Evolutionary conservation across 2,888 invertebrate genomes (phyloP).

Genomic region (Pyralis farinalis): DNA sequence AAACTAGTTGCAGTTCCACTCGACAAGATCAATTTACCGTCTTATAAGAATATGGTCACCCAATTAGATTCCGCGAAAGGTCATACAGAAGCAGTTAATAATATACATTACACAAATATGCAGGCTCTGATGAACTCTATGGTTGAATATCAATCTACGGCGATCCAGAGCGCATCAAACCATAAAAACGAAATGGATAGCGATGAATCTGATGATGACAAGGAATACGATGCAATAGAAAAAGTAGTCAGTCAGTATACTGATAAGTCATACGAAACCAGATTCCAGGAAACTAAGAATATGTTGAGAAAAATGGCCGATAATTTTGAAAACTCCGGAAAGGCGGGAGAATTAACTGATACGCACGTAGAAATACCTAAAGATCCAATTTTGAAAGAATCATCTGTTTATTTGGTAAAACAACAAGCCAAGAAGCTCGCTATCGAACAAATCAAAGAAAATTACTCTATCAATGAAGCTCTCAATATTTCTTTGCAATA

Average conservation of each 20-base stretch:
- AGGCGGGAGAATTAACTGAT: slow-evolving; percentile 19
- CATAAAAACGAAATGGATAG: slow-evolving; percentile 18
- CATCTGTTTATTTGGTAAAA: slow-evolving; percentile 49
- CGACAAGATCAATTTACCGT: slow-evolving; percentile 47
- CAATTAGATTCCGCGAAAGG: slow-evolving; percentile 51
- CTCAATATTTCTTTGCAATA: slow-evolving; percentile 56
- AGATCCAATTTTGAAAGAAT: slow-evolving; percentile 49
- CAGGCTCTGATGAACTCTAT: slow-evolving; percentile 49
- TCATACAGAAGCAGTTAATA: slow-evolving; percentile 42
- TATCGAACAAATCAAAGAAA: slow-evolving; percentile 54
- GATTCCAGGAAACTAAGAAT: slow-evolving; percentile 66
- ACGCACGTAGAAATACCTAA: slow-evolving; percentile 22
- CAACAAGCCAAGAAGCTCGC: slow-evolving; percentile 36
- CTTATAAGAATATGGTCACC: slow-evolving; percentile 43
- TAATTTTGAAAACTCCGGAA: slow-evolving; percentile 47
- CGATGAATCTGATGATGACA: slow-evolving; percentile 32
- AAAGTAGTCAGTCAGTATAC: slow-evolving; percentile 62
- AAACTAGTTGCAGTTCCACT: slow-evolving; percentile 48
- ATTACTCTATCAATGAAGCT: slow-evolving; percentile 55
- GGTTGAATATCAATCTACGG: slow-evolving; percentile 36
- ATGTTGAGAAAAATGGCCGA: slow-evolving; percentile 63
- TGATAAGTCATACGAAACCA: slow-evolving; percentile 63
- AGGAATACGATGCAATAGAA: slow-evolving; percentile 61
- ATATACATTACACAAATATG: slow-evolving; percentile 62
- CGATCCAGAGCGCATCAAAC: slow-evolving; percentile 14